Base-by-base conservation (phyloP, 1,140 invertebrate genomes). In the Pachyrhynchus sulphureomaculatus region DNA sequence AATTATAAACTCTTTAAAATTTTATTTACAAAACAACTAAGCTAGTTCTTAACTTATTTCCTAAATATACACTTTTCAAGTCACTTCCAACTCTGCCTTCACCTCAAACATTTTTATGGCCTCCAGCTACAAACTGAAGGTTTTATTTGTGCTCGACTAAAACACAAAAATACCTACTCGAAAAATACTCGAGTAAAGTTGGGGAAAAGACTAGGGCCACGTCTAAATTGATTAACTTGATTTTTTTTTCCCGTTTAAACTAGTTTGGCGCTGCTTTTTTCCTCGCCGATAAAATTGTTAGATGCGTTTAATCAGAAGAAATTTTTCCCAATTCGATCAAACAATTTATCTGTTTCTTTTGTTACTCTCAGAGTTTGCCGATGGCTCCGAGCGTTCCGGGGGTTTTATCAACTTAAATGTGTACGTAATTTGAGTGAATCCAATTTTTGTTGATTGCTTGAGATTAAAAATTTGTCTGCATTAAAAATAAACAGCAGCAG, bases 291-390 rank as follows among this genome's bases (percentile, higher is more conserved):
- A 37, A 37, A 37, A 37, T 17, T n/a, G 34, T 37, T 37, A 17
- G 34, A 17, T 12, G 12, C 34, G 2, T 17, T 12, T 5, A 6
- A 17, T 37, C 34, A 37, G 12, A 12, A 37, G 12, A 37, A 37
- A 37, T 17, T 13, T 37, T 12, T 3, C 2, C 34, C 15, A 17
- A 37, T 37, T 37, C 34, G 34, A 37, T 37, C 34, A 37, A 37
- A 37, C 34, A 37, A 37, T 37, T 37, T 37, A 37, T 37, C 34
- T 37, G 34, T 37, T 37, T 37, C 15, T 13, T 37, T 37, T 37
- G 15, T 37, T 17, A 37, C 34, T 37, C 12, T 37, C 12, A 3
- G 12, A 37, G 15, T n/a, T n/a, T 37, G 34, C 34, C 2, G 12
- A 37, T 4, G 4, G 4, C 34, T 4, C 12, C 34, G 12, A 12